Evolutionary conservation across 1,140 invertebrate species (phyloP), one percentile per base, ranked within the genome.

Genomic region (Saccostrea echinata): DNA sequence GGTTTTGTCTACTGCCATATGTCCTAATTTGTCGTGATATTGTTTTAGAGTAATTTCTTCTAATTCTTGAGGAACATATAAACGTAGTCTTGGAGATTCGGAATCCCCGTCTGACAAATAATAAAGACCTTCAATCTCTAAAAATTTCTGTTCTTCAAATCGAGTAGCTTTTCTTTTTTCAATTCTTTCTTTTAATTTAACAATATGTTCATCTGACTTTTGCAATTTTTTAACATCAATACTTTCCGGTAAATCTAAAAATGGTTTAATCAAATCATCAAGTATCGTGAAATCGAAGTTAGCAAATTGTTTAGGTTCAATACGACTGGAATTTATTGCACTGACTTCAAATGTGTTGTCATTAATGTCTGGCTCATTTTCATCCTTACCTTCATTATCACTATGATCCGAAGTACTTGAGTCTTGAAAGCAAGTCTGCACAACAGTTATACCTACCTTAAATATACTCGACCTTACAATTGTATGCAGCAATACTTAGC

Each of bases 401-500:
- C 24, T n/a, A 27, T 6, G 1, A 1, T 68, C n/a, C 6, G 33
- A 55, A 4, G 1, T 18, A 18, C 21, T 27, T 53, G 61, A 81
- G 21, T 55, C 91, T 82, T 6, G 89, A 90, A 1, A 92, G 71
- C 1, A 90, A 61, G 16, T 92, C 90, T 6, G 90, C 89, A 57
- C 64, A 55, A 12, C 43, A 53, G 57, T 93, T 93, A 1, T 86
- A 24, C 52, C 8, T n/a, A 0, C 88, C 89, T 55, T 51, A 3
- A 0, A 90, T 52, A 51, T 90, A 91, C 35, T 91, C 89, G 11
- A 91, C 88, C n/a, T 85, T 84, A 61, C 84, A 88, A 30, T 90
- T 88, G 68, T 91, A 90, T 0, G 83, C 90, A 27, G 88, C n/a
- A 11, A 92, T n/a, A n/a, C n/a, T n/a, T n/a, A n/a, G n/a, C n/a